Evolutionary conservation across 2,797 vertebrate genomes (phyloP), one percentile per base, ranked within the genome.

Genomic region (Nyctalus aviator): DNA sequence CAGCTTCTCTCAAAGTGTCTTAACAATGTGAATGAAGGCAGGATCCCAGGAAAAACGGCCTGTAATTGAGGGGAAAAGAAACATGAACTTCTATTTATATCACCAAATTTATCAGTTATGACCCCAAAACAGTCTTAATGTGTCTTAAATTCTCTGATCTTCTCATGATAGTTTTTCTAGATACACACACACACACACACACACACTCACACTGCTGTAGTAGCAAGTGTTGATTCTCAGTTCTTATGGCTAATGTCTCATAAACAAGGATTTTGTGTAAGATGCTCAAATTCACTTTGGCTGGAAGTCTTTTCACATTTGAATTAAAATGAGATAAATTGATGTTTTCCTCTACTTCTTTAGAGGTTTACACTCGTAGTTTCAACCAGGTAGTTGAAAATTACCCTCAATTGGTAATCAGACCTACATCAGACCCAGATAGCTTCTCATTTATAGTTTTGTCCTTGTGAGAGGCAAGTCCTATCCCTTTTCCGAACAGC

Each of bases 401-500:
- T n/a, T 50, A 59, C 27, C 96, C 78, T 92, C 79, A 88, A 4
- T 62, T 57, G 30, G 0, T 96, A 96, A 57, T 90, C 53, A 77
- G 30, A n/a, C 57, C 0, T 76, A 88, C 90, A 95, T 95, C 75
- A 84, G 20, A 73, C 57, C 8, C 12, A 64, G 50, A 79, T 64
- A 77, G 72, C 66, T 75, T 50, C 93, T 95, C 72, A 18, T 87
- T 64, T 95, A 89, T 53, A 66, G 48, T 66, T 27, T 79, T 71
- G 20, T 68, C 90, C 21, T 53, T 23, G 37, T 87, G 69, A 94
- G 94, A 87, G 76, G 62, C 57, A 88, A 94, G 87, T 6, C 57
- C 53, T 86, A 77, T 8, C 46, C 75, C 15, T 82, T 96, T 87
- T 84, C 84, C 90, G 85, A 86, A 88, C 23, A 76, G 85, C 84